Evolutionary conservation across 2,113 vertebrate genomes (phyloP).

Genomic region (Bubo blakistoni): DNA sequence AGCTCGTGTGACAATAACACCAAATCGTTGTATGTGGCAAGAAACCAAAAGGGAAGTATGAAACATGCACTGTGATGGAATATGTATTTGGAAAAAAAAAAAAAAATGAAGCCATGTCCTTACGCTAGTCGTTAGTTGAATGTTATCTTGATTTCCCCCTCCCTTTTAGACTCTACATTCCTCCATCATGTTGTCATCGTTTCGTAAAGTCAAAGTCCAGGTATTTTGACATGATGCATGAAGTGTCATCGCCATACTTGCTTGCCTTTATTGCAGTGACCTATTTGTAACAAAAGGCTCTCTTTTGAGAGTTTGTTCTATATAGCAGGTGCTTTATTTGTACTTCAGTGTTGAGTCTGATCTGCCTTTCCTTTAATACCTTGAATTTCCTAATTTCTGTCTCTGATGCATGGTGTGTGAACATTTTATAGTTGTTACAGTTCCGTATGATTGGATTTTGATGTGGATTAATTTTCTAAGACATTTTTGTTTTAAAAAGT

Average conservation of each 20-base stretch:
- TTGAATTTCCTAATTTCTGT: conserved; percentile 1
- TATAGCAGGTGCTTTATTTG: not conserved
- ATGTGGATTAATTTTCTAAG: not conserved
- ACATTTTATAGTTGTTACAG: not conserved
- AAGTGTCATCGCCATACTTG: conserved; percentile 54
- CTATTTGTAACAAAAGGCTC: not conserved
- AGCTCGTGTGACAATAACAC: not conserved
- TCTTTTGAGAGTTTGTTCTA: not conserved
- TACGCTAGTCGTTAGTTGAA: conserved; percentile 45
- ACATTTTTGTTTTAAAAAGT: conserved; percentile 17
- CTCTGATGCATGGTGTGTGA: conserved; percentile 67
- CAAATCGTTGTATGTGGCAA: not conserved
- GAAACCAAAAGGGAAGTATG: not conserved
- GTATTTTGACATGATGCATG: conserved; percentile 76
- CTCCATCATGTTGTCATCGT: conserved; percentile 84
- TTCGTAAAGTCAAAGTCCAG: conserved; percentile 90
- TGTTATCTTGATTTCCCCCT: conserved; percentile 68
- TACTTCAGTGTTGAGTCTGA: not conserved
- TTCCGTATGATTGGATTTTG: not conserved
- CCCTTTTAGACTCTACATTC: conserved; percentile 73
- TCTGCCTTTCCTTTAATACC: conserved; percentile 17
- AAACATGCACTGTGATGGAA: not conserved
- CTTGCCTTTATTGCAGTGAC: conserved; percentile 68
- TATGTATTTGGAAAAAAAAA: not conserved
- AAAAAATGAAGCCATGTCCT: not conserved